Percentiles rank a stretch among this genome's conserved stretches.
phyloP scores from a whole-genome alignment of 2,888 invertebrate species.

The Sesia apiformis region DNA sequence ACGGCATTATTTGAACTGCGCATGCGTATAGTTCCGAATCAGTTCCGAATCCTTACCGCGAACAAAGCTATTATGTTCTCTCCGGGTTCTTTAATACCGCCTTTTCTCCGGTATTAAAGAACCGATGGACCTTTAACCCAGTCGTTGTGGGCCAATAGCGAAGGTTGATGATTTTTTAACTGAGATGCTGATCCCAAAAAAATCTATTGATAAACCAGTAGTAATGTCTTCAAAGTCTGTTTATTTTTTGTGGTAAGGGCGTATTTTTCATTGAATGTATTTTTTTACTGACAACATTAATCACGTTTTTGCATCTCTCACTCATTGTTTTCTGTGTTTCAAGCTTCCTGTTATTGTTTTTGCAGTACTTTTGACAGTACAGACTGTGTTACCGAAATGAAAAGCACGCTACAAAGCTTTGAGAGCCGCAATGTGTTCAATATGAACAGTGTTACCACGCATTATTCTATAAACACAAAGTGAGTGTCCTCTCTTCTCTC shows the following conservation, averaged over 20 bases:
- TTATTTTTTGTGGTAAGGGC: neutral
- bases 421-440: slow-evolving; percentile 66
- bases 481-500: slow-evolving; percentile 47
- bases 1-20: too few species aligned
- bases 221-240: neutral
- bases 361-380: slow-evolving; percentile 73
- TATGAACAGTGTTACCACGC: slow-evolving; percentile 60
- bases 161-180: too few species aligned
- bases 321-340: slow-evolving; percentile 10
- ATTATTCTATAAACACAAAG: slow-evolving; percentile 47
- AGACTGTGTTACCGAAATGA: slow-evolving; percentile 65
- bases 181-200: too few species aligned
- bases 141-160: too few species aligned
- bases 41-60: too few species aligned
- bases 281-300: neutral
- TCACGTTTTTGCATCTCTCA: slow-evolving; percentile 2
- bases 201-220: too few species aligned
- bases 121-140: too few species aligned
- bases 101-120: too few species aligned
- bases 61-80: too few species aligned
- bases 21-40: too few species aligned
- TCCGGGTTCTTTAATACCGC: too few species aligned
- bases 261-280: neutral
- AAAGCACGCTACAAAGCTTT: slow-evolving; percentile 65
- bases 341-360: slow-evolving; percentile 63